Percentiles rank a stretch among this genome's conserved stretches.
Evolutionary conservation across 2,888 invertebrate genomes (phyloP).

Genomic region (Platynereis dumerilii): DNA sequence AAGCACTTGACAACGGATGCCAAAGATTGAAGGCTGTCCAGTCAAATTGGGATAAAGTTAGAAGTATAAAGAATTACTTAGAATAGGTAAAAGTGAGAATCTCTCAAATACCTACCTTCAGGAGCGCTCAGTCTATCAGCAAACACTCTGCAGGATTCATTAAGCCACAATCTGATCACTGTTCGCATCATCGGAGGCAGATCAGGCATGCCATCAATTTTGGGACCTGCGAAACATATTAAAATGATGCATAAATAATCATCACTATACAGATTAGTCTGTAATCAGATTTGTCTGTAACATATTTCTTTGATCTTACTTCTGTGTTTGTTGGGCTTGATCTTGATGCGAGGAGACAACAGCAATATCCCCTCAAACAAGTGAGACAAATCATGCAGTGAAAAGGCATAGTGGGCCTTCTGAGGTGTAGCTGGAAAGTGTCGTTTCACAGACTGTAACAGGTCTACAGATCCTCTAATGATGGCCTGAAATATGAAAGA

Average conservation of each 20-base stretch:
- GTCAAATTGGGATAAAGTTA: no score
- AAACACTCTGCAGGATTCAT: slow-evolving; percentile 56
- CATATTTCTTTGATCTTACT: neutral
- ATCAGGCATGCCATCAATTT: no score
- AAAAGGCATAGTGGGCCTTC: slow-evolving; percentile 57
- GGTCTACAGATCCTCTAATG: slow-evolving; percentile 49
- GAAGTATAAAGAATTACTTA: no score
- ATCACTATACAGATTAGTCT: no score
- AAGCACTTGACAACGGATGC: no score
- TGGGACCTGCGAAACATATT: no score
- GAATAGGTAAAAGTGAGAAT: no score
- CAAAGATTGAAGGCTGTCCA: no score
- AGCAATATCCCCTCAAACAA: slow-evolving; percentile 58
- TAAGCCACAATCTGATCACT: slow-evolving; percentile 59
- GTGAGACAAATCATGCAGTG: slow-evolving; percentile 53
- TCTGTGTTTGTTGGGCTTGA: slow-evolving; percentile 19
- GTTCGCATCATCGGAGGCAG: slow-evolving; percentile 54
- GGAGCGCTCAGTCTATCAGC: slow-evolving; percentile 53
- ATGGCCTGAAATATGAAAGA: slow-evolving; percentile 53
- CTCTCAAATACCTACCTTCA: slow-evolving; percentile 42
- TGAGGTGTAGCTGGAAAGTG: slow-evolving; percentile 55
- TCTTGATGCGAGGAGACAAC: slow-evolving; percentile 50
- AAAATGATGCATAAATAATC: no score
- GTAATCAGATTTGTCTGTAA: no score
- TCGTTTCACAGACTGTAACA: slow-evolving; percentile 51